Base-by-base conservation (phyloP, 1,140 invertebrate genomes). In the Drosophila pseudoananassae region DNA sequence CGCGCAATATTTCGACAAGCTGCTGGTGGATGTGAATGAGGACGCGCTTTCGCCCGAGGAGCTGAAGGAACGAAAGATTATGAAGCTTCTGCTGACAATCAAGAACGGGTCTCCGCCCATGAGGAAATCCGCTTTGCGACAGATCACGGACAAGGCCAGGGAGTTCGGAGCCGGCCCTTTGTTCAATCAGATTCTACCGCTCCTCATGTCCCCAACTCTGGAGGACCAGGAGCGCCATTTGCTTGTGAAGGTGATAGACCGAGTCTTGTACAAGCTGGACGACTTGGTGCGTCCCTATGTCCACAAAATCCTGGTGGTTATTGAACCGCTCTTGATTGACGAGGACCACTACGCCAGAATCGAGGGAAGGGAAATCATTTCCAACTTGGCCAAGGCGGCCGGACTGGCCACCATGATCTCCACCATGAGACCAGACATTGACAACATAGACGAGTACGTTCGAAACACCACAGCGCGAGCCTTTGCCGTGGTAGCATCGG, bases 301-400 rank as follows among this genome's bases (percentile, higher is more conserved):
- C 2, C 99, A 99, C 93, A 99, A 99, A 94, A 99, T 99, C 91
- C 93, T 99, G 27, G 99, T 99, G 0, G 99, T 99, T 1, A 99
- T 99, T 92, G 99, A 99, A 93, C 99, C 99, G 0, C 92, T 99
- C 31, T 93, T 99, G 4, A 99, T 99, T 92, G 99, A 99, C 92
- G 99, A 99, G 94, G 99, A 99, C 93, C 99, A 99, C 92, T 99
- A 99, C 93, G 99, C 99, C 40, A 96, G 99, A 91, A 99, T 99
- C 4, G 99, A 99, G 93, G 98, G 99, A 55, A 94, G 99, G 92
- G 99, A 99, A 93, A 99, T 99, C 70, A 99, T 99, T 87, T 99
- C 98, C 0, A 99, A 99, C 93, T 93, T 99, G 79, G 98, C 99
- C 0, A 99, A 99, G 93, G 99, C 99, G 15, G 99, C 99, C n/a